Conservation (phyloP, 2,888 invertebrate species). For the Conomelus anceps region DNA sequence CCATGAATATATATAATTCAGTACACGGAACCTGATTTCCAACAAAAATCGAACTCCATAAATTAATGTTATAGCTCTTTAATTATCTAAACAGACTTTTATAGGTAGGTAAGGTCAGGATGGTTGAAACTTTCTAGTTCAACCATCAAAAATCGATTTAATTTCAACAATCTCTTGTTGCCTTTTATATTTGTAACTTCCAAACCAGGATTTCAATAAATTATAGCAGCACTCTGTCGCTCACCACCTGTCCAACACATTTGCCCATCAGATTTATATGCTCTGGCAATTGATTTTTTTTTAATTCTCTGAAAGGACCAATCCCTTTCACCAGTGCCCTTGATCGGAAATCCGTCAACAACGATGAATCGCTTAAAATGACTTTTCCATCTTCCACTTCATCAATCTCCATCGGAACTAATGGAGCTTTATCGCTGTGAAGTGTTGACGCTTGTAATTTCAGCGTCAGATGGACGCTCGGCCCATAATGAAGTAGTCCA, state of each 20-base stretch:
- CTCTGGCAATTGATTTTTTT: background rate
- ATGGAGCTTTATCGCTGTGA: background rate
- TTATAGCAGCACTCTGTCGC: background rate
- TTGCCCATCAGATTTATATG: too few relatives aligned
- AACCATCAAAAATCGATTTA: background rate
- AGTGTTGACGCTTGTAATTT: background rate
- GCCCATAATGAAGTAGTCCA: background rate
- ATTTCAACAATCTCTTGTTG: background rate
- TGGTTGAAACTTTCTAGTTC: background rate
- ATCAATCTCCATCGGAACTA: background rate
- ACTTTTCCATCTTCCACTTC: background rate
- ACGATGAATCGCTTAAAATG: background rate
- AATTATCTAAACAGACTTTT: background rate
- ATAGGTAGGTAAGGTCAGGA: background rate
- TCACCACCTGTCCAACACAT: background rate
- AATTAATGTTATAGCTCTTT: background rate
- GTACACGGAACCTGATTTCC: background rate
- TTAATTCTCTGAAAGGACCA: background rate
- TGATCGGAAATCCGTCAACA: background rate
- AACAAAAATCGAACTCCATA: background rate
- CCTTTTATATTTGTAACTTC: background rate
- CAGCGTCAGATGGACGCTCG: background rate
- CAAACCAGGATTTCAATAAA: background rate
- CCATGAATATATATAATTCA: too few relatives aligned
- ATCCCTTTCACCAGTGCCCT: background rate